Evolutionary conservation across 1,140 invertebrate genomes (phyloP).

Genomic region (Drosophila sucinea): DNA sequence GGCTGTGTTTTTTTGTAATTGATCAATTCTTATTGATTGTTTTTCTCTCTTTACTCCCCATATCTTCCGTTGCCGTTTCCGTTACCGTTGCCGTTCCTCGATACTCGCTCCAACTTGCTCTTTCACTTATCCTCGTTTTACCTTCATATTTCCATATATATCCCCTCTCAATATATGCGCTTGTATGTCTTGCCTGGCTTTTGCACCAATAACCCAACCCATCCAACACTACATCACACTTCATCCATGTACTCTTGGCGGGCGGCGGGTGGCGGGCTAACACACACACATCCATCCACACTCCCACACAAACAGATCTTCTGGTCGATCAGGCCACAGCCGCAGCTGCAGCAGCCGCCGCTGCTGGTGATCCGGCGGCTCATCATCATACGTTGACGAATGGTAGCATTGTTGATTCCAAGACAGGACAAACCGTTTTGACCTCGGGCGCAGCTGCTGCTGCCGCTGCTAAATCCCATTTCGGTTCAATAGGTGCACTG

Average conservation of each 20-base stretch:
- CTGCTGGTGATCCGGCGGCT: constrained; percentile 59
- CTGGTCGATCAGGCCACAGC: constrained; percentile 78
- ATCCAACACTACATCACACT: constrained; percentile 5
- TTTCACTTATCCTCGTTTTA: constrained; percentile 57
- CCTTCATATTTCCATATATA: constrained; percentile 2
- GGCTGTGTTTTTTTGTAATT: constrained; percentile 2
- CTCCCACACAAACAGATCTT: constrained; percentile 62
- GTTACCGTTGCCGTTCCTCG: constrained; percentile 13
- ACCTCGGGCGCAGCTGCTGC: constrained; percentile 72
- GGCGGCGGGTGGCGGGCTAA: constrained; percentile 54
- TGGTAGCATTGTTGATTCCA: constrained; percentile 80
- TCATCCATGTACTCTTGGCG: constrained; percentile 40
- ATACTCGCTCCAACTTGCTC: constrained; percentile 58
- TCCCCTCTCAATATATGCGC: constrained; percentile 3
- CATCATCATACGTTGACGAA: constrained; percentile 79
- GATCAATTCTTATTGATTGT: constrained; percentile 64
- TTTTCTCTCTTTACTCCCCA: constrained; percentile 64
- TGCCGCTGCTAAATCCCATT: constrained; percentile 79
- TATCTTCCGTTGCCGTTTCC: constrained; percentile 27
- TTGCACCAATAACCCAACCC: constrained; percentile 21
- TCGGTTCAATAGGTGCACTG: constrained; percentile 87
- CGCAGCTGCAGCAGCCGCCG: constrained; percentile 64
- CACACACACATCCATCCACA: constrained; percentile 24
- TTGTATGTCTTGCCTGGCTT: constrained; percentile 16
- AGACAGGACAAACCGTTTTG: constrained; percentile 81